These are phyloP conservation scores for Gallinago paraguaiae DNA, from an alignment of 2,113 vertebrate species.

Conservation along the genomic window DNA sequence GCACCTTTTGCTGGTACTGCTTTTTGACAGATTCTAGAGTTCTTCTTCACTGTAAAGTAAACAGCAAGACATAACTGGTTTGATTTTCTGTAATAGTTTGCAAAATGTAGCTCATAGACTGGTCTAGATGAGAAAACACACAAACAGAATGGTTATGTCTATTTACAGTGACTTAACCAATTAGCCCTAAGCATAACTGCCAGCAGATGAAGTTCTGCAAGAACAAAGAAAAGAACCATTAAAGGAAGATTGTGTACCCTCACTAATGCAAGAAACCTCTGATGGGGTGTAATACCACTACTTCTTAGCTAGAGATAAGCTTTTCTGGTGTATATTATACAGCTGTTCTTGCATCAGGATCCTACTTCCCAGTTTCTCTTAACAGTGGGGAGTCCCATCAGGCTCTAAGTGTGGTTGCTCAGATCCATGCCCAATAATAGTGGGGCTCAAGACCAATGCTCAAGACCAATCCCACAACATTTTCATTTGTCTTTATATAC, in stretches of 20 bases:
- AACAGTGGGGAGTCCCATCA: neutral
- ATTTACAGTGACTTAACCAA: neutral
- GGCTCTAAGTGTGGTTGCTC: neutral
- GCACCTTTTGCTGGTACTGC: neutral
- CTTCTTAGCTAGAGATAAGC: neutral
- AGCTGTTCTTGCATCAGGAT: neutral
- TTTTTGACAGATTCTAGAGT: neutral
- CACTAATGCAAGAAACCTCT: neutral
- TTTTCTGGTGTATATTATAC: neutral
- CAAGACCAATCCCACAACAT: neutral
- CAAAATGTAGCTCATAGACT: neutral
- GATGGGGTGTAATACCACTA: neutral
- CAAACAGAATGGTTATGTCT: neutral
- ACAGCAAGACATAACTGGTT: neutral
- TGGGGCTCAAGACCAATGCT: neutral
- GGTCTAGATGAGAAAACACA: neutral
- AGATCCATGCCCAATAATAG: rapidly evolving
- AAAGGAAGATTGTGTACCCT: neutral
- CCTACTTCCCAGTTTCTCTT: neutral
- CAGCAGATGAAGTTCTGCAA: neutral
- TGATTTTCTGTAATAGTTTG: neutral
- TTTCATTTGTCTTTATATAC: neutral
- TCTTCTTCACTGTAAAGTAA: neutral
- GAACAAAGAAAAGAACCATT: neutral
- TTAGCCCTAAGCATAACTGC: neutral